Conservation (phyloP, 1,140 invertebrate genomes). For the Cyphomyrmex costatus region DNA sequence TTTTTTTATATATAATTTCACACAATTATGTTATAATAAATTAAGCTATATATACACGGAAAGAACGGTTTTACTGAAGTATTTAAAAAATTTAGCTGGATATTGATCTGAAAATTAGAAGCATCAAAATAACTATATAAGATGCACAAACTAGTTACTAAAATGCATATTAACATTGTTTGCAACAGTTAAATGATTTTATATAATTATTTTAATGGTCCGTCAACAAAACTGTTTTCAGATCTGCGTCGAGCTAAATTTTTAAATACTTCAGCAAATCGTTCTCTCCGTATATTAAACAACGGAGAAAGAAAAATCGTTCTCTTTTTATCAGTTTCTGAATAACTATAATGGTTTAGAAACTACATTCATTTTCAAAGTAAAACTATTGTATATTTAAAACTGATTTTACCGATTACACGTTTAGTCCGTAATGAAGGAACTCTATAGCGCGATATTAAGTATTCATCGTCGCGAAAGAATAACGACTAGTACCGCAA, state of each 20-base stretch:
- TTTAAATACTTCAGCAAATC: neutral
- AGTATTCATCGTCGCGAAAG: constrained; percentile 45
- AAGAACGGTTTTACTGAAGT: too few relatives aligned
- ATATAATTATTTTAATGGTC: too few relatives aligned
- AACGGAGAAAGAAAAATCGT: neutral
- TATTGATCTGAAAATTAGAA: too few relatives aligned
- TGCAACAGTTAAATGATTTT: too few relatives aligned
- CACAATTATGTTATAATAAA: neutral
- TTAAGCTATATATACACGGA: neutral
- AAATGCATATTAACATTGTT: too few relatives aligned
- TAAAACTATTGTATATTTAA: neutral
- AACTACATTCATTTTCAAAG: neutral
- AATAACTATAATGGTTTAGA: neutral
- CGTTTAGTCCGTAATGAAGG: neutral
- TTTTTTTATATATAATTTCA: neutral
- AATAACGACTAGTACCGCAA: constrained; percentile 48
- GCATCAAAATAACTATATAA: too few relatives aligned
- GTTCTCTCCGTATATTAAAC: too few relatives aligned
- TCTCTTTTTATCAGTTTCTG: neutral
- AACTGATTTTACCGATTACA: neutral
- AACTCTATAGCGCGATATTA: neutral
- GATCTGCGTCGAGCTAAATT: too few relatives aligned
- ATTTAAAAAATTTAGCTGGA: too few relatives aligned
- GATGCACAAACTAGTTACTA: too few relatives aligned
- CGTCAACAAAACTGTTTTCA: too few relatives aligned